Evolutionary conservation across 2,113 vertebrate species (phyloP).

Genomic region (Coptodon rendalli): DNA sequence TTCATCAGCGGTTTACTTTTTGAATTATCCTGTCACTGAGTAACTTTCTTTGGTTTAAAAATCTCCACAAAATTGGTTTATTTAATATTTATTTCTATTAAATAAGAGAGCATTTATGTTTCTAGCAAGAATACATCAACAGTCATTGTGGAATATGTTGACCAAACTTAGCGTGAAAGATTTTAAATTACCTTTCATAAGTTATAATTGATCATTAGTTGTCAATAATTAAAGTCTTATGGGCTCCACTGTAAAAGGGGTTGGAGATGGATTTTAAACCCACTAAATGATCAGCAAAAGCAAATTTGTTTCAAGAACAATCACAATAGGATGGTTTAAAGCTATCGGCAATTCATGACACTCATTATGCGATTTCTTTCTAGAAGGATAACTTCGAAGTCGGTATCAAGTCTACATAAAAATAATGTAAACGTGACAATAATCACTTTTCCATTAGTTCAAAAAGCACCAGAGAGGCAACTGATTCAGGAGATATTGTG

Average conservation of each 20-base stretch:
- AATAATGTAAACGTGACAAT: background rate
- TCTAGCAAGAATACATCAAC: rapidly evolving
- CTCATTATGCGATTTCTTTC: background rate
- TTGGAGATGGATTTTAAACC: background rate
- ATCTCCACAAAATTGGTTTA: rapidly evolving
- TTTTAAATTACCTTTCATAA: background rate
- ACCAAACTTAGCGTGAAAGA: rapidly evolving
- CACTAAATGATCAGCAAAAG: background rate
- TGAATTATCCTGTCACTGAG: background rate
- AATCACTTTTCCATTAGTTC: background rate
- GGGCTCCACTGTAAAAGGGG: background rate
- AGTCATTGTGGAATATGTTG: background rate
- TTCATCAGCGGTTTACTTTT: background rate
- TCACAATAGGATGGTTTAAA: background rate
- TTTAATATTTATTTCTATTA: background rate
- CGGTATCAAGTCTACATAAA: rapidly evolving
- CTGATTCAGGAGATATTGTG: background rate
- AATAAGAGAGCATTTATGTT: background rate
- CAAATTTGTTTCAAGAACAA: background rate
- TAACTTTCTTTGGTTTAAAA: background rate
- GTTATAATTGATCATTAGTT: background rate
- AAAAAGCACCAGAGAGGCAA: background rate
- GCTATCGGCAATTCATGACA: background rate
- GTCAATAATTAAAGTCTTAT: background rate
- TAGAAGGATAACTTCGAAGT: background rate